Evolutionary conservation across 2,113 vertebrate genomes (phyloP).

Genomic region (Burhinus bistriatus): DNA sequence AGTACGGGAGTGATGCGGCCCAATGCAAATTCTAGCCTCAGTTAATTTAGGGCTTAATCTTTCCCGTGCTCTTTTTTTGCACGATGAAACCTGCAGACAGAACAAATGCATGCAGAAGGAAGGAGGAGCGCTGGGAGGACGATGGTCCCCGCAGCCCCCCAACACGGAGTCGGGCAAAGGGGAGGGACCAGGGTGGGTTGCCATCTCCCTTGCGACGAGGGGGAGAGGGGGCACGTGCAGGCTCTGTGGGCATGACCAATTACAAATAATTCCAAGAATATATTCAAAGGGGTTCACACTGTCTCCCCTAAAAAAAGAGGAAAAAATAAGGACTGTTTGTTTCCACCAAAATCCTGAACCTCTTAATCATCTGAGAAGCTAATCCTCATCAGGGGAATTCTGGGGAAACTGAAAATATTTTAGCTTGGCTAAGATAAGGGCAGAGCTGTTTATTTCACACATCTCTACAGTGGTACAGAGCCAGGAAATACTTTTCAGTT

Average conservation of each 20-base stretch:
- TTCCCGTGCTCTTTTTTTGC: neutral
- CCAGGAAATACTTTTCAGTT: slow-evolving; percentile 63
- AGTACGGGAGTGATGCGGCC: neutral
- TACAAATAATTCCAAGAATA: neutral
- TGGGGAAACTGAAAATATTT: slow-evolving; percentile 60
- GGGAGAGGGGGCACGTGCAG: accelerated
- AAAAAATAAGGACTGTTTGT: neutral
- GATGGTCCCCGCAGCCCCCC: neutral
- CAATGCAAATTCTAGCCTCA: neutral
- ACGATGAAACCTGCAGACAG: neutral
- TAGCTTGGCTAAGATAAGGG: slow-evolving; percentile 49
- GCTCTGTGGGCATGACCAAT: neutral
- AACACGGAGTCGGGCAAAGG: accelerated
- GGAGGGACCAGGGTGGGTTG: neutral
- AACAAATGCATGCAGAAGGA: accelerated
- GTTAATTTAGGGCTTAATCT: neutral
- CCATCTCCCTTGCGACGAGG: accelerated
- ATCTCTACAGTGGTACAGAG: slow-evolving; percentile 3
- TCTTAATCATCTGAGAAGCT: slow-evolving; percentile 47
- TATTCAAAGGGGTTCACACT: neutral
- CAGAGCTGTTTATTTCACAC: slow-evolving; percentile 62
- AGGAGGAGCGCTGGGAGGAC: neutral
- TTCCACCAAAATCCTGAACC: slow-evolving; percentile 6
- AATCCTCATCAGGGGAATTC: slow-evolving; percentile 50
- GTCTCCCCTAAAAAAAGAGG: neutral